These are phyloP conservation scores for Ivindomyrus marchei DNA, from an alignment of 2,113 vertebrate genomes.

Conservation along the genomic window DNA sequence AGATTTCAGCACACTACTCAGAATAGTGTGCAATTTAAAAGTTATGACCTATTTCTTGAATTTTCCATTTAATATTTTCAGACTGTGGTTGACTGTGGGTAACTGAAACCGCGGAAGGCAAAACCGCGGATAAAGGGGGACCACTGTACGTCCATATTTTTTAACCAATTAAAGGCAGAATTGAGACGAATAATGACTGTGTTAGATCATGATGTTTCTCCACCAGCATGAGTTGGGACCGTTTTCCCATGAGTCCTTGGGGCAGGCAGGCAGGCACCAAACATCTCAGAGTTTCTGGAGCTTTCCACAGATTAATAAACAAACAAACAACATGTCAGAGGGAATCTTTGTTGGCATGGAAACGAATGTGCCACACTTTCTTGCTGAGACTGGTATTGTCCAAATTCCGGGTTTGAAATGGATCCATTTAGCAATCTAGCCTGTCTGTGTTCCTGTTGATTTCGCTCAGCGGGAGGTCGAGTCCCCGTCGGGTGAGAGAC, in stretches of 20 bases:
- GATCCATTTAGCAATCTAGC: conserved; percentile 19
- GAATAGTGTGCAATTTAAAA: background rate
- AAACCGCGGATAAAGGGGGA: background rate
- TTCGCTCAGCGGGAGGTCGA: background rate
- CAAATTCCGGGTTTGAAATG: conserved; percentile 6
- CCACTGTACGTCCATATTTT: background rate
- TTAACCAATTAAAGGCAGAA: background rate
- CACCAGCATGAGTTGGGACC: background rate
- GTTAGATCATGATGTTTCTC: background rate
- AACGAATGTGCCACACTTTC: background rate
- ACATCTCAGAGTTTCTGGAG: background rate
- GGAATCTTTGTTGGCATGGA: conserved; percentile 13
- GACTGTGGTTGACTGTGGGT: background rate
- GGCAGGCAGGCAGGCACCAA: background rate
- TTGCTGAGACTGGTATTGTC: conserved; percentile 7
- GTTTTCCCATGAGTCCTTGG: background rate
- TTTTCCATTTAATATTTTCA: background rate
- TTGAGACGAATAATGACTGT: background rate
- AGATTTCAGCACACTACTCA: background rate
- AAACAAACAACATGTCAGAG: background rate
- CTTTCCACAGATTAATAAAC: background rate
- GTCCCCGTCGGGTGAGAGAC: conserved; percentile 3
- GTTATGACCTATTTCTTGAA: background rate
- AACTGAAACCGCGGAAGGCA: background rate
- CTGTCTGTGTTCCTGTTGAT: conserved; percentile 5